A percentile compares a stretch with the other conserved stretches of the same genome.
These are phyloP conservation scores for Drosophila athabasca DNA, from an alignment of 1,140 invertebrate species.

Conservation along the genomic window DNA sequence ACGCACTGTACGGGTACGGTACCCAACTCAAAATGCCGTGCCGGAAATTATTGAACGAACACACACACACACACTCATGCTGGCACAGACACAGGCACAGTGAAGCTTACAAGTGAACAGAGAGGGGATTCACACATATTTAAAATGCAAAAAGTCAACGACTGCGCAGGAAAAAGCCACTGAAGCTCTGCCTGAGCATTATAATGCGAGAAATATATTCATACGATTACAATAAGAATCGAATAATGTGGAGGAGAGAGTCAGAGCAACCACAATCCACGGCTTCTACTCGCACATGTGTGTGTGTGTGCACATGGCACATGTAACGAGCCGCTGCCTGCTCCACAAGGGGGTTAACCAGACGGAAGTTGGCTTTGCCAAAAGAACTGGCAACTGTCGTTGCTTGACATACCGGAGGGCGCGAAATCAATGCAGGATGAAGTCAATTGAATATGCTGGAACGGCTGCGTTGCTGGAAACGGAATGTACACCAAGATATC, in stretches of 20 bases:
- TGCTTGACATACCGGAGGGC: background rate
- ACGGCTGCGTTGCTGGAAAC: too few relatives aligned
- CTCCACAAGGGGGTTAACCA: constrained; percentile 7
- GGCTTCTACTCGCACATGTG: background rate
- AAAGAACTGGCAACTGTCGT: too few relatives aligned
- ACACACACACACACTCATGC: constrained; percentile 60
- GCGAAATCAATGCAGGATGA: constrained; percentile 4
- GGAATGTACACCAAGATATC: too few relatives aligned
- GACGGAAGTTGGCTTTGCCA: constrained; percentile 3
- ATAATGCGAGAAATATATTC: constrained; percentile 78
- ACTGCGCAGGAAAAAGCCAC: constrained; percentile 75
- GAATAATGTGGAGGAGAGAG: constrained; percentile 59
- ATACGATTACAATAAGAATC: constrained; percentile 81
- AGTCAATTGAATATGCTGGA: too few relatives aligned
- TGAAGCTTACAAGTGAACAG: background rate
- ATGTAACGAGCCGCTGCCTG: background rate
- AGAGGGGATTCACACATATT: constrained; percentile 62
- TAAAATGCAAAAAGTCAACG: constrained; percentile 81
- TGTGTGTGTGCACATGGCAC: constrained; percentile 4
- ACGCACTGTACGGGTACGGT: constrained; percentile 28
- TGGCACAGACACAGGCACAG: constrained; percentile 22
- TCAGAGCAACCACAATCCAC: constrained; percentile 1
- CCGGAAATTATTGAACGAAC: constrained; percentile 79
- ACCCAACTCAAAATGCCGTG: constrained; percentile 75
- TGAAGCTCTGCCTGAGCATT: constrained; percentile 70